A percentile compares a stretch with the other conserved stretches of the same genome.
Evolutionary conservation across 2,113 vertebrate genomes (phyloP).

Genomic region (Sterrhoptilus dennistouni): DNA sequence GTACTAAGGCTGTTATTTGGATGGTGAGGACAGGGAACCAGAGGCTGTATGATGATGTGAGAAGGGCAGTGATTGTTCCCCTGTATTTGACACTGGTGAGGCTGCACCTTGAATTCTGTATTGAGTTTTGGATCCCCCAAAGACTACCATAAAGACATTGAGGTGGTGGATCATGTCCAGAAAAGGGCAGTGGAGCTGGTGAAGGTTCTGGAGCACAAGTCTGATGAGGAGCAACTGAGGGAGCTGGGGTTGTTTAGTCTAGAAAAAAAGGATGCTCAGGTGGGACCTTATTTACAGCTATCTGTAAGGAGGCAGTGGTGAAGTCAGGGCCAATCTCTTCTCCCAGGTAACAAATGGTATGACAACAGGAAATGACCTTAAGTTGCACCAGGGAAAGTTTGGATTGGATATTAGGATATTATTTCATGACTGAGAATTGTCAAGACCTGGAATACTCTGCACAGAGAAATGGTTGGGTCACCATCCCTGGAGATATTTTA

Average conservation of each 20-base stretch:
- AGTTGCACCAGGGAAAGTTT: neutral
- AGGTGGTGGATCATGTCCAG: neutral
- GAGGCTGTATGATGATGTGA: neutral
- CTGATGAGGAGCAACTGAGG: neutral
- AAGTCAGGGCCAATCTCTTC: neutral
- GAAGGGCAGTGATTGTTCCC: neutral
- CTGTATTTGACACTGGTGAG: neutral
- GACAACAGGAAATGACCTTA: neutral
- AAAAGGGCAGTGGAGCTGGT: neutral
- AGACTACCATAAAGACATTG: neutral
- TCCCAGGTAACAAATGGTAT: neutral
- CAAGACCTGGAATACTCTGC: neutral
- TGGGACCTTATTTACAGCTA: neutral
- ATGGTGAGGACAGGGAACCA: neutral
- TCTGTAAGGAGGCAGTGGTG: neutral
- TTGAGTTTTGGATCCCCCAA: neutral
- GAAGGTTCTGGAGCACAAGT: neutral
- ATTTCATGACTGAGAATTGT: neutral
- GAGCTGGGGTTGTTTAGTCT: neutral
- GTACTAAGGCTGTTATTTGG: neutral
- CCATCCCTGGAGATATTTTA: neutral
- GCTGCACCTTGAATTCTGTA: neutral
- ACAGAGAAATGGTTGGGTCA: neutral
- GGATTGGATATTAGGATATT: neutral
- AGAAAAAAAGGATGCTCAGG: neutral